phyloP scores from a whole-genome alignment of 92 coral and sea anemone species.

The Umimayanthus chanpuru region DNA sequence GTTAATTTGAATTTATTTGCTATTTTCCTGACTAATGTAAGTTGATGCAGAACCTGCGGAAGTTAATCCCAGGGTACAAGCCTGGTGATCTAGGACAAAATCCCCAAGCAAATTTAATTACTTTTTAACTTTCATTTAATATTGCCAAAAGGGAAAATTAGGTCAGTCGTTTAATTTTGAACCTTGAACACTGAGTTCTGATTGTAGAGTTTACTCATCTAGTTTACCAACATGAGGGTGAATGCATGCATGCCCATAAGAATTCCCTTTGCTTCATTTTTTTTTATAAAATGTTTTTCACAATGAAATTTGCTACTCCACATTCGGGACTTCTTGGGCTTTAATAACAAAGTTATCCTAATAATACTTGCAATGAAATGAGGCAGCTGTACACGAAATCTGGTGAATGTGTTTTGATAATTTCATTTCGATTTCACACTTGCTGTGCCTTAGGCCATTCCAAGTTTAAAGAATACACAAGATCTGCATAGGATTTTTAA shows the following conservation, averaged over 20 bases:
- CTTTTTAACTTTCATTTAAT: constrained; percentile 6
- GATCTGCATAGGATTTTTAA: too few species aligned
- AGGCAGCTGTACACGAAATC: neutral
- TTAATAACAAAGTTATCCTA: neutral
- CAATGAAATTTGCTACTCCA: neutral
- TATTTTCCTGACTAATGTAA: neutral
- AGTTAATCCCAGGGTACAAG: constrained; percentile 6
- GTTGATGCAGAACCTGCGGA: constrained; percentile 4
- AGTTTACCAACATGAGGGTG: neutral
- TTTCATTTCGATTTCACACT: neutral
- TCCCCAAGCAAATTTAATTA: constrained; percentile 27
- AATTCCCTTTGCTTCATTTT: neutral
- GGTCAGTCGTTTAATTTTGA: neutral
- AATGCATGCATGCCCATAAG: neutral
- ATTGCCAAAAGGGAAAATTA: neutral
- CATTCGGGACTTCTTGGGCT: neutral
- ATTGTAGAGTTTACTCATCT: neutral
- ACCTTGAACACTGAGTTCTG: neutral
- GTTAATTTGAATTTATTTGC: constrained; percentile 1
- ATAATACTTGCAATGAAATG: neutral
- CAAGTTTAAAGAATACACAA: too few species aligned
- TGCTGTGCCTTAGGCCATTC: neutral
- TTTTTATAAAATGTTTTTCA: too few species aligned
- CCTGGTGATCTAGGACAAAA: constrained; percentile 1
- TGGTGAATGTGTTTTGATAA: neutral